phyloP scores from a whole-genome alignment of 1,140 invertebrate species.

The Cherax quadricarinatus region DNA sequence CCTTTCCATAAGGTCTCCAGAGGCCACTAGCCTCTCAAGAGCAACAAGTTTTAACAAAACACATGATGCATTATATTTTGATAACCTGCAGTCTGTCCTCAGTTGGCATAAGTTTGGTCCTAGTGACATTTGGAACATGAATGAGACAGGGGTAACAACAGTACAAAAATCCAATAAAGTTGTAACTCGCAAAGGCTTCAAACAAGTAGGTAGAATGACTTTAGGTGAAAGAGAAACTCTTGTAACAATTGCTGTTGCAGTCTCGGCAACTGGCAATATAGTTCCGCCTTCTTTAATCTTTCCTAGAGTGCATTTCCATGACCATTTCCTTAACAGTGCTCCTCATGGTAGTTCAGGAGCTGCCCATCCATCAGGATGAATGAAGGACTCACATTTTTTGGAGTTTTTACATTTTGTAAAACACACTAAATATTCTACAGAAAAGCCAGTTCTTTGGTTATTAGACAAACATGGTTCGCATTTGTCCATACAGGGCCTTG shows the following conservation, averaged over 20 bases:
- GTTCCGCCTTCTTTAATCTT: constrained; percentile 75
- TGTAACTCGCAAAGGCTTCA: constrained; percentile 76
- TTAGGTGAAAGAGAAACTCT: constrained; percentile 77
- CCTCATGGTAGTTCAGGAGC: constrained; percentile 73
- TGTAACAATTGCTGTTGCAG: constrained; percentile 71
- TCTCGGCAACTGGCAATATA: constrained; percentile 74
- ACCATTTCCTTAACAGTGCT: constrained; percentile 74
- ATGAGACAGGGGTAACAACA: constrained; percentile 79
- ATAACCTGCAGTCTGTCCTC: constrained; percentile 72
- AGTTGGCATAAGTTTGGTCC: constrained; percentile 73
- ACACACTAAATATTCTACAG: not conserved
- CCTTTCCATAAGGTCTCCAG: constrained; percentile 76
- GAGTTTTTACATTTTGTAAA: too few species aligned
- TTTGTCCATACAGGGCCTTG: not conserved
- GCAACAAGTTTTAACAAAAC: constrained; percentile 77
- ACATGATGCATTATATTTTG: constrained; percentile 75
- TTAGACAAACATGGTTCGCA: constrained; percentile 2
- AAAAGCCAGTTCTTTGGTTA: not conserved
- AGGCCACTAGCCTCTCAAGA: constrained; percentile 76
- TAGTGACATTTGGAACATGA: constrained; percentile 77
- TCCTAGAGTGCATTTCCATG: constrained; percentile 74
- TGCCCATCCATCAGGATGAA: constrained; percentile 74
- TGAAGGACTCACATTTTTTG: constrained; percentile 65
- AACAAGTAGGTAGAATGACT: constrained; percentile 77
- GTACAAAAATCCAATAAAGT: constrained; percentile 77